These are phyloP conservation scores for Boulengeromyrus knoepffleri DNA, from an alignment of 2,113 vertebrate species.

Conservation along the genomic window DNA sequence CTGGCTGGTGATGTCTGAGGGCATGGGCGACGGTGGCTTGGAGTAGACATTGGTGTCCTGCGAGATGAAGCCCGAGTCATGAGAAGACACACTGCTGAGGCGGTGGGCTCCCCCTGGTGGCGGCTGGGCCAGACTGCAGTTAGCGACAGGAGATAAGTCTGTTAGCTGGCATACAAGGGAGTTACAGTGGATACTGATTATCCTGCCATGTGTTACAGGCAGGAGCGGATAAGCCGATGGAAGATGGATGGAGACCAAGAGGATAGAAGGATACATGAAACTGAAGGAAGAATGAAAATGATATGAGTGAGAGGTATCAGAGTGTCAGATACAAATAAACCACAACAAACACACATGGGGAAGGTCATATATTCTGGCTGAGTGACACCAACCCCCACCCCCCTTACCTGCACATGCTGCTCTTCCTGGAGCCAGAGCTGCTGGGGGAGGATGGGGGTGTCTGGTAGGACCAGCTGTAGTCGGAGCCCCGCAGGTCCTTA, in stretches of 20 bases:
- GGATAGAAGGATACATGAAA: not conserved
- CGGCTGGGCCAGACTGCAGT: slow-evolving; percentile 86
- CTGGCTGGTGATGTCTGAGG: slow-evolving; percentile 95
- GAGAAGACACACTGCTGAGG: slow-evolving; percentile 93
- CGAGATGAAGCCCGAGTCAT: slow-evolving; percentile 94
- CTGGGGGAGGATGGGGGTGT: slow-evolving; percentile 90
- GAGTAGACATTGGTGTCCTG: slow-evolving; percentile 88
- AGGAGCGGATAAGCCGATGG: slow-evolving; percentile 37
- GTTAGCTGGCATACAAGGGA: slow-evolving; percentile 49
- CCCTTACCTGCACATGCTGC: slow-evolving; percentile 92
- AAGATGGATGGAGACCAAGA: not conserved
- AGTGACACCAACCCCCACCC: not conserved
- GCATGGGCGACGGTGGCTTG: slow-evolving; percentile 95
- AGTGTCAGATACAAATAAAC: not conserved
- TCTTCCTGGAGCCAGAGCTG: slow-evolving; percentile 87
- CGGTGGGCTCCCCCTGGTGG: slow-evolving; percentile 72
- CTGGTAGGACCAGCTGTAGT: slow-evolving; percentile 97
- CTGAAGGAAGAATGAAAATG: not conserved
- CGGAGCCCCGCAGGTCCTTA: slow-evolving; percentile 91
- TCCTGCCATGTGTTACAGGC: slow-evolving; percentile 47
- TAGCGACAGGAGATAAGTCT: slow-evolving; percentile 75
- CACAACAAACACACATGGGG: not conserved
- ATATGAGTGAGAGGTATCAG: not conserved
- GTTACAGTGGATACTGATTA: slow-evolving; percentile 62
- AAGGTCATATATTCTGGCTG: not conserved